phyloP scores from a whole-genome alignment of 2,888 invertebrate species.

The Choreutis nemorana region DNA sequence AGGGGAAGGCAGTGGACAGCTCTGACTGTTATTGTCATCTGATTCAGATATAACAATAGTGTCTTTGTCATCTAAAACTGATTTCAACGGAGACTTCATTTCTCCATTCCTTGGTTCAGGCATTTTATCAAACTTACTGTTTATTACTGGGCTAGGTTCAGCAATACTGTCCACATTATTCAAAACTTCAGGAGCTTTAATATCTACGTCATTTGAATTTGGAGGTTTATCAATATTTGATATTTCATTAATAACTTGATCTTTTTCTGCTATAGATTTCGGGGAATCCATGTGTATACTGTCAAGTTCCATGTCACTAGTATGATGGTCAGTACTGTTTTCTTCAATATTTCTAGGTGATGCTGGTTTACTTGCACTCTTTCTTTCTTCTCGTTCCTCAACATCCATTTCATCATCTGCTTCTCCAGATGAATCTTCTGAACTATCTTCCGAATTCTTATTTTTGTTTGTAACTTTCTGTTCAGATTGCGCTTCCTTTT shows the following conservation, averaged over 20 bases:
- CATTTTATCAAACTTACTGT: conserved; percentile 24
- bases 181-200: too few species aligned
- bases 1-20: conserved; percentile 55
- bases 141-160: conserved; percentile 19
- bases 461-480: conserved; percentile 27
- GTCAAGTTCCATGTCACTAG: conserved; percentile 60
- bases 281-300: conserved; percentile 59
- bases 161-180: too few species aligned
- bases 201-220: conserved; percentile 17
- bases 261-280: conserved; percentile 45
- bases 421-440: conserved; percentile 71
- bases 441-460: conserved; percentile 55
- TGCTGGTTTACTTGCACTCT: conserved; percentile 40
- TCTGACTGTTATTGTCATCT: conserved; percentile 58
- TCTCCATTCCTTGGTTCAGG: conserved; percentile 33
- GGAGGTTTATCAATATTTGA: conserved; percentile 24
- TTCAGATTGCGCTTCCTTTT: conserved; percentile 15
- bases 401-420: conserved; percentile 75
- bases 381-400: conserved; percentile 61
- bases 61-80: conserved; percentile 45
- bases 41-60: conserved; percentile 58
- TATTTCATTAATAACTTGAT: conserved; percentile 42
- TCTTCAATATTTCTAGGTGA: conserved; percentile 41
- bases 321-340: conserved; percentile 53
- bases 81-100: conserved; percentile 32